Evolutionary conservation across 2,113 vertebrate species (phyloP).

Genomic region (Cranoglanis bouderius): DNA sequence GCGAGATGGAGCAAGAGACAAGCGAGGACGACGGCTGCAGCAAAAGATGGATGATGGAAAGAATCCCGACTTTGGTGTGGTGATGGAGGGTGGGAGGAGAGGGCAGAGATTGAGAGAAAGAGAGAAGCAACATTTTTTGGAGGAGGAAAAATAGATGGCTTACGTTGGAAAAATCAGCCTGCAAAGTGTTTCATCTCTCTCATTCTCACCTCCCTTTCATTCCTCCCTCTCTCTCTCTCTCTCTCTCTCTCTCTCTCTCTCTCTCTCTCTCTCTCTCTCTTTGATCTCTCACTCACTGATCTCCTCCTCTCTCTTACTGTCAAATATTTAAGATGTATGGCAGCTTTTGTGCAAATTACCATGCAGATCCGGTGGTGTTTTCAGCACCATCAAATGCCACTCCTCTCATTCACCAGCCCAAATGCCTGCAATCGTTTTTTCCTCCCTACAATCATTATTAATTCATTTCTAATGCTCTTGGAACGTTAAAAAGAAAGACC

Average conservation of each 20-base stretch:
- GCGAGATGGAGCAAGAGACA: conserved; percentile 50
- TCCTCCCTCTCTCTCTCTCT: background rate
- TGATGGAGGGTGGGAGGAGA: conserved; percentile 41
- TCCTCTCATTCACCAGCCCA: conserved; percentile 21
- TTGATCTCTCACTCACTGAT: conserved; percentile 74
- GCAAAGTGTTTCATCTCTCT: conserved; percentile 64
- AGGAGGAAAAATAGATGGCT: conserved; percentile 61
- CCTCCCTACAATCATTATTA: background rate
- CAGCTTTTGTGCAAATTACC: conserved; percentile 72
- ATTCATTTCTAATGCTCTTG: conserved; percentile 36
- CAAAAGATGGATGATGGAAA: conserved; percentile 67
- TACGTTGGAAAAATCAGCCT: conserved; percentile 67
- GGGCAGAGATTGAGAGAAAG: conserved; percentile 20
- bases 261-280: conserved; percentile 37
- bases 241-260: background rate
- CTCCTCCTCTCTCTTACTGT: conserved; percentile 69
- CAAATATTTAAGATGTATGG: conserved; percentile 77
- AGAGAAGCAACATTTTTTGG: conserved; percentile 51
- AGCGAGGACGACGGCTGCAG: conserved; percentile 57
- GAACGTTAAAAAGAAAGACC: background rate
- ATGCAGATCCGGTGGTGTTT: conserved; percentile 68
- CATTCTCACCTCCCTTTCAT: conserved; percentile 36
- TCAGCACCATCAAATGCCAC: conserved; percentile 46
- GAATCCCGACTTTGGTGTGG: conserved; percentile 31
- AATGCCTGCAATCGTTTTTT: background rate